Evolutionary conservation across 2,113 vertebrate species (phyloP), one percentile per base, ranked within the genome.

Genomic region (Phyllopteryx taeniolatus): DNA sequence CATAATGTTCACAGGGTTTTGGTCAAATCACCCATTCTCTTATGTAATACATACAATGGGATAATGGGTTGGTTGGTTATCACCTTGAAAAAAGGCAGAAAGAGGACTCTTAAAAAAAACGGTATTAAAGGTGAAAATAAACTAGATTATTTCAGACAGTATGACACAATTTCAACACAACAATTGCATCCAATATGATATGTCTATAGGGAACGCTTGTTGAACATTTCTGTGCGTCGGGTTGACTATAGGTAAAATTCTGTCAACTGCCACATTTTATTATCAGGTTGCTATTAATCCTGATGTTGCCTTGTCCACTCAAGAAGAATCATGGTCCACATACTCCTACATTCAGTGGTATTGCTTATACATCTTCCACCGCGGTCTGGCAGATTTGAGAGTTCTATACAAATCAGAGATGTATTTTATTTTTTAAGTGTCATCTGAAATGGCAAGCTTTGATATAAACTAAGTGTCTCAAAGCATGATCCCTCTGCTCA

Each of bases 191-290:
- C 61, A 13, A 19, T 65, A 15, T 46, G 69, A 80, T 75, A 69
- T 78, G 79, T 87, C 77, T 27, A 27, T 62, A 2, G 85, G 64
- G 68, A 79, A 70, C 59, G 70, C 70, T 80, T 0, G 85, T 78
- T 74, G 76, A 72, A 69, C 75, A 64, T 81, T 83, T 70, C 65
- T 60, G 83, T 35, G 42, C n/a, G 61, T 39, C 19, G 31, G 86
- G 33, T 39, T 17, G 31, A 86, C 83, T 76, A 73, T 78, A 57
- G 81, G 74, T 85, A 82, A 83, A 61, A 82, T 86, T 81, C 83
- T 90, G 80, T 90, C 78, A 82, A 87, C 86, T 85, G 4, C 71
- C 72, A 78, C 85, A 83, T 83, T 91, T 88, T 93, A 88, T 90
- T 76, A 87, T 79, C 72, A 14, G 74, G 86, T 80, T 42, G 82